Conservation (phyloP, 2,888 invertebrate genomes). For the Erannis defoliaria region DNA sequence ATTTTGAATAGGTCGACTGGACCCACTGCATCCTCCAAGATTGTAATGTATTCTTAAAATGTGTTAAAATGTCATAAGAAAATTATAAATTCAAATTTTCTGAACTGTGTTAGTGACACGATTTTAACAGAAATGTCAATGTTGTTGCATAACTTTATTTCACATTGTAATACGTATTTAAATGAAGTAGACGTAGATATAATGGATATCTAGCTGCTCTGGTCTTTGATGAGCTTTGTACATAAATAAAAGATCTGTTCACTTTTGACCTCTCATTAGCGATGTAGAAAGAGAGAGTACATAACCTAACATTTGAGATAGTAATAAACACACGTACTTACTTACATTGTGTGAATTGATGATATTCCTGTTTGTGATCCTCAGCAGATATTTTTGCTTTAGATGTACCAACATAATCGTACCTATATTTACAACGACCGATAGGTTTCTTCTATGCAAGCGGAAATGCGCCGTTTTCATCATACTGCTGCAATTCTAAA, state of each 20-base stretch:
- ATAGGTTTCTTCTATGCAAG: no score
- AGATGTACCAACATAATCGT: background rate
- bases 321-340: slow-evolving; percentile 1
- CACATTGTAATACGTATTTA: slow-evolving; percentile 18
- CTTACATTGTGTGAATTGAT: background rate
- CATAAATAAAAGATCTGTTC: slow-evolving; percentile 24
- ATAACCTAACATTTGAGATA: slow-evolving; percentile 4
- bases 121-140: slow-evolving; percentile 16
- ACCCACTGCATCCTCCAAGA: no score
- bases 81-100: no score
- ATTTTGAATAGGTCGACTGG: no score
- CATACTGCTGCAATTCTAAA: no score
- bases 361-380: background rate
- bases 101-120: background rate
- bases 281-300: slow-evolving; percentile 28
- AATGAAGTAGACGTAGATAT: slow-evolving; percentile 14
- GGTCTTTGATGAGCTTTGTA: slow-evolving; percentile 11
- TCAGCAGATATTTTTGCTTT: background rate
- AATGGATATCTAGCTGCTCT: no score
- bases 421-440: background rate
- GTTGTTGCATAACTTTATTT: background rate
- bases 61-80: no score
- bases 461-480: no score
- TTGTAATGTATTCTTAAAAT: background rate
- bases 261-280: slow-evolving; percentile 26